Evolutionary conservation across 2,113 vertebrate species (phyloP), one percentile per base, ranked within the genome.

Genomic region (Redunca redunca): DNA sequence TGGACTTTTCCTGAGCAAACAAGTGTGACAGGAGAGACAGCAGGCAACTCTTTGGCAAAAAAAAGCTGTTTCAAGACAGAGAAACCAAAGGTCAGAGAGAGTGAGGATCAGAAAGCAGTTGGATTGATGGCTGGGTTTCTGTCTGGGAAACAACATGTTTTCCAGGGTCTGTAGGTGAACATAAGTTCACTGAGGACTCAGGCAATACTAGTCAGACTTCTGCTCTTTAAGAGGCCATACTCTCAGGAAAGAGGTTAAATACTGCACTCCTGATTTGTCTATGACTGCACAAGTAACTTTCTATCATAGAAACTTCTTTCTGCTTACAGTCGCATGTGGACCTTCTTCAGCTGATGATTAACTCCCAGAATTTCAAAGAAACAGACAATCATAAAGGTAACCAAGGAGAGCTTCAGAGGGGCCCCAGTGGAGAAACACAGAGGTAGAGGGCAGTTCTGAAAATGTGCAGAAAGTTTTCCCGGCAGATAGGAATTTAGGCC

Each of bases 311-410:
- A 83, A 58, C 11, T 57, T 88, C 12, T 84, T 97, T 96, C 55
- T 95, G 15, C 74, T 94, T 83, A 33, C 92, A 99, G 99, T 98
- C 96, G 14, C n/a, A 0, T 36, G 52, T 84, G 23, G 81, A 84
- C 23, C 14, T 84, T 5, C 81, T 84, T 55, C 81, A 99, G 98
- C 90, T 99, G 74, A 99, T 99, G 99, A 98, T 99, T 0, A 99
- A 99, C 40, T 98, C 99, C 94, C 99, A 99, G 96, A 98, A 98
- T 2, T 97, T 98, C 48, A 60, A 74, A 33, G 55, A 93, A 55
- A 92, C 0, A 62, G 94, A 82, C 23, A 3, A 9, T 15, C 0
- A 95, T 0, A 99, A 99, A 99, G 97, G 99, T 99, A 99, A 96
- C 28, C 53, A 87, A 40, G 10, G 19, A 28, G 15, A 28, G 52